Evolutionary conservation across 2,113 vertebrate species (phyloP).

Genomic region (Baryphthengus martii): DNA sequence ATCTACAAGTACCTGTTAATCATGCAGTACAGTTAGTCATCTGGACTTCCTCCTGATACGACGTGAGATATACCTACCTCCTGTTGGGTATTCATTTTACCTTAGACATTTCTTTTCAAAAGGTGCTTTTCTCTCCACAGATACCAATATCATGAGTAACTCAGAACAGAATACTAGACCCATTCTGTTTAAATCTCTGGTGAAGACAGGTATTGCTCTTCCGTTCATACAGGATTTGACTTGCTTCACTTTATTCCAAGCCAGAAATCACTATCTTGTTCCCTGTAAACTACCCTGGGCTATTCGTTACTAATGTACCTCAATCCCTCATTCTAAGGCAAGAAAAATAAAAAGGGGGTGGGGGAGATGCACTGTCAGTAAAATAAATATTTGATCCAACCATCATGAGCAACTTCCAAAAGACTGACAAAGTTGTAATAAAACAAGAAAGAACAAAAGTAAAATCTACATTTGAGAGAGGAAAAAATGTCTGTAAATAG

Average conservation of each 20-base stretch:
- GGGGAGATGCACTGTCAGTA: fast-evolving
- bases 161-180: background rate
- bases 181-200: background rate
- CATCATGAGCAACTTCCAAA: background rate
- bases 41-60: background rate
- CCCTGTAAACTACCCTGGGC: background rate
- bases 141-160: too few species aligned
- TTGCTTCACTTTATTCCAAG: background rate
- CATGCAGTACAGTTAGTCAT: background rate
- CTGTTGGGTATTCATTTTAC: background rate
- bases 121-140: background rate
- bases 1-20: background rate
- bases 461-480: background rate
- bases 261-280: background rate
- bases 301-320: background rate
- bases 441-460: background rate
- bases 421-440: background rate
- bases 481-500: background rate
- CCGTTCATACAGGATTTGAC: background rate
- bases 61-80: background rate
- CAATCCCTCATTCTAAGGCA: background rate
- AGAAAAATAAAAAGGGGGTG: fast-evolving
- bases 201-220: background rate
- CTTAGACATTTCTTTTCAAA: background rate
- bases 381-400: background rate